Evolutionary conservation across 2,113 vertebrate genomes (phyloP), one percentile per base, ranked within the genome.

Genomic region (Motacilla alba): DNA sequence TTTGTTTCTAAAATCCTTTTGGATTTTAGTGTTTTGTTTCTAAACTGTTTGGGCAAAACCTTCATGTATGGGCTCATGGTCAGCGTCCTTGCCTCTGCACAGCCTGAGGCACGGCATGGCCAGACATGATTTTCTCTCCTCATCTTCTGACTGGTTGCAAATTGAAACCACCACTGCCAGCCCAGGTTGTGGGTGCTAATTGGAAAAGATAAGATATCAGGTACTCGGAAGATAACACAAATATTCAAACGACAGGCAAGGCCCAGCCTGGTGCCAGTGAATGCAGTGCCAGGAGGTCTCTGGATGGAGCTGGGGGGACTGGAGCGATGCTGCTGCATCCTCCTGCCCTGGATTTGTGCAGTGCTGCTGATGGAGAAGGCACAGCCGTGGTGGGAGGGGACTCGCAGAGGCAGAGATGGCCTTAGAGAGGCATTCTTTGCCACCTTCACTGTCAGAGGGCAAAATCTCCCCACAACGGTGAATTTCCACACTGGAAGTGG

Each of bases 361-460:
- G 47, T 1, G 4, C 18, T 70, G 30, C 21, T 0, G 0, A 31
- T 2, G 12, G 10, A 63, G 62, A 22, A 66, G 46, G 7, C 19
- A 66, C 21, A 60, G 9, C 12, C 2, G 1, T 0, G 1, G 9
- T 0, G 10, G 41, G 30, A 22, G 30, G 31, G 13, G 18, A 31
- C 31, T 53, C 31, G 20, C 4, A 17, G 37, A 12, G 14, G 31
- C 64, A 30, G 19, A 41, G n/a, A 7, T 3, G 20, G 13, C 20
- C 63, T 69, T 24, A 3, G 15, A 60, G 11, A 60, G 49, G 19
- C 37, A 50, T 37, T 13, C 28, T 50, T 44, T 50, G 43, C 50
- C 15, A 18, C 12, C 21, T 22, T 31, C 30, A 7, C 18, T n/a
- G 16, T 11, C 10, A 53, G 11, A 9, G 8, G 8, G 23, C 4